These are phyloP conservation scores for Odontothrips loti DNA, from an alignment of 2,888 invertebrate genomes.

Conservation along the genomic window DNA sequence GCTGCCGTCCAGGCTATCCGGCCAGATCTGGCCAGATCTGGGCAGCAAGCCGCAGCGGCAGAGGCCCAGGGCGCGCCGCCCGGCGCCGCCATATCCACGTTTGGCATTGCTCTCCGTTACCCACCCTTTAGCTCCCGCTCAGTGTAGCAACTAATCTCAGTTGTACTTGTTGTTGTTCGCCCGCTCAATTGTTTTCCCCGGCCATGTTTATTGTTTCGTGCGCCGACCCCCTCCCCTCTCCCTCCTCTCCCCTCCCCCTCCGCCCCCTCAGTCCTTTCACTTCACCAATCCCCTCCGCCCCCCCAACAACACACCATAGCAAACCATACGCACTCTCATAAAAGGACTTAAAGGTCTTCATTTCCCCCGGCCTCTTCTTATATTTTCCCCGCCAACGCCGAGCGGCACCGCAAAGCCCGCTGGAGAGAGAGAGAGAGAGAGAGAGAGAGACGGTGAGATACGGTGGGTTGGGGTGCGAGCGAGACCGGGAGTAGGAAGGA, in stretches of 20 bases:
- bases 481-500: neutral
- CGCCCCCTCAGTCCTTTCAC: neutral
- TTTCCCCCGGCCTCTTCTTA: too few relatives aligned
- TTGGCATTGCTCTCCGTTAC: too few relatives aligned
- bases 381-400: too few relatives aligned
- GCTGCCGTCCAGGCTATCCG: neutral
- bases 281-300: neutral
- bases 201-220: neutral
- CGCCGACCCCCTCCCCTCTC: neutral
- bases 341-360: too few relatives aligned
- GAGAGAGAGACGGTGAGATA: too few relatives aligned
- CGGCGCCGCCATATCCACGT: too few relatives aligned
- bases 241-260: neutral
- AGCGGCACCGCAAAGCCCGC: too few relatives aligned
- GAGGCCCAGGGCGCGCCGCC: neutral
- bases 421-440: too few relatives aligned
- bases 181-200: neutral
- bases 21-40: neutral
- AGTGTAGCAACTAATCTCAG: neutral
- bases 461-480: neutral
- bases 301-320: neutral
- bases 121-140: too few relatives aligned
- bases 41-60: too few relatives aligned
- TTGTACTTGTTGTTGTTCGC: constrained; percentile 7
- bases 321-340: too few relatives aligned